Conservation (phyloP, 2,888 invertebrate genomes). For the Microctonus aethiopoides region DNA sequence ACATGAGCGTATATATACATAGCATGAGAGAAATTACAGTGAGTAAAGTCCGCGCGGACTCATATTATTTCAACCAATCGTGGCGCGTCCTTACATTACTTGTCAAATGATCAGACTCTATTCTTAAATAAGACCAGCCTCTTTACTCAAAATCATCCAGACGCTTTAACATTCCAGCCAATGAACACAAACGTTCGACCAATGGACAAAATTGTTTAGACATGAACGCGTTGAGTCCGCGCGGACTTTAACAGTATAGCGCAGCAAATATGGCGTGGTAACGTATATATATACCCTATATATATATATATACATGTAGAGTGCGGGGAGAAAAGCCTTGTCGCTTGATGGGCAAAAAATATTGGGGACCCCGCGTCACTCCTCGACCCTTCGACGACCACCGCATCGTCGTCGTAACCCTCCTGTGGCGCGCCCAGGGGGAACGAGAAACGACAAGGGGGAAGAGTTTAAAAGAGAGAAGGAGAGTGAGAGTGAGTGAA, state of each 20-base stretch:
- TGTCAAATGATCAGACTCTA: constrained; percentile 48
- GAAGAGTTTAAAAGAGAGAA: neutral
- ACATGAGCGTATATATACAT: neutral
- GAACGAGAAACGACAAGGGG: neutral
- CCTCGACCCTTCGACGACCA: constrained; percentile 28
- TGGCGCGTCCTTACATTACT: constrained; percentile 34
- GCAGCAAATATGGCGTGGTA: neutral
- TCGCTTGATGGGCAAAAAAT: constrained; percentile 60
- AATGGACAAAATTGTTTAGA: neutral
- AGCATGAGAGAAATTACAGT: neutral
- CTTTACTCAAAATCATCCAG: constrained; percentile 41
- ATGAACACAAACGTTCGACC: constrained; percentile 35
- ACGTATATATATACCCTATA: neutral
- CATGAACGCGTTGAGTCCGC: constrained; percentile 29
- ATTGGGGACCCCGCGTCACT: constrained; percentile 63
- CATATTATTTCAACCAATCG: constrained; percentile 48
- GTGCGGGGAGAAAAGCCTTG: constrained; percentile 11
- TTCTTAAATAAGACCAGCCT: constrained; percentile 54
- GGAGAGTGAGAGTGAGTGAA: neutral
- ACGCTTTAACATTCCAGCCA: constrained; percentile 57
- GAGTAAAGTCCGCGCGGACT: constrained; percentile 48
- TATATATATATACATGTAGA: neutral
- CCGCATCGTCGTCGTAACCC: constrained; percentile 8
- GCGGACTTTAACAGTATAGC: constrained; percentile 16
- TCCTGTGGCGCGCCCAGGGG: neutral